Evolutionary conservation across 2,888 invertebrate species (phyloP), one percentile per base, ranked within the genome.

Genomic region (Phlogophora meticulosa): DNA sequence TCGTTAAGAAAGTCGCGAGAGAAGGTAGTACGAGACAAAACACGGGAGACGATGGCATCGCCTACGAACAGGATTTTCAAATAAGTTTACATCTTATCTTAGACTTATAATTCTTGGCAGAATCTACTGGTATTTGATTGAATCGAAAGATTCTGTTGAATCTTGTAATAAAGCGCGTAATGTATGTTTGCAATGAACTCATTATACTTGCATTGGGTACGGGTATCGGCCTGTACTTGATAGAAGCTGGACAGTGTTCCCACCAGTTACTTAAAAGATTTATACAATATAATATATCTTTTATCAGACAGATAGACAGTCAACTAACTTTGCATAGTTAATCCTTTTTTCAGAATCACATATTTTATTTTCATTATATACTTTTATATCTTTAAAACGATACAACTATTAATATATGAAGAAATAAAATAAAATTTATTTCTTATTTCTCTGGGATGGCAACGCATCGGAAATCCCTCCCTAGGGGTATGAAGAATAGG

Each of bases 181-280:
- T 57, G 17, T 78, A 75, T 72, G 74, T 78, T 78, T 75, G 78
- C 65, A 48, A 52, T 58, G 78, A 78, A 75, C 48, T 65, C 57
- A 75, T 72, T 75, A 65, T 43, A 75, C 65, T 75, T 77, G 59
- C 74, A 78, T 53, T 57, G 38, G 36, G 45, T 57, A 53, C 53
- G 13, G 17, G 72, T 68, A 63, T 56, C 22, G 24, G 55, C 34
- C 13, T 9, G 9, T 76, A 45, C 49, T 59, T 56, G 20, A 55
- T 10, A 28, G 66, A 42, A 61, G 22, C 17, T 7, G 42, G 40
- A 52, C 34, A 11, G 10, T 28, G 40, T 76, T 55, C 77, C 57
- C 57, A 76, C 36, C 32, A 55, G 49, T 62, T 55, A 34, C 11
- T 67, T 20, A 36, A 49, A 32, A 51, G 49, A 38, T 42, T 59